Evolutionary conservation across 2,888 invertebrate genomes (phyloP), one percentile per base, ranked within the genome.

Genomic region (Pilophorus perplexus): DNA sequence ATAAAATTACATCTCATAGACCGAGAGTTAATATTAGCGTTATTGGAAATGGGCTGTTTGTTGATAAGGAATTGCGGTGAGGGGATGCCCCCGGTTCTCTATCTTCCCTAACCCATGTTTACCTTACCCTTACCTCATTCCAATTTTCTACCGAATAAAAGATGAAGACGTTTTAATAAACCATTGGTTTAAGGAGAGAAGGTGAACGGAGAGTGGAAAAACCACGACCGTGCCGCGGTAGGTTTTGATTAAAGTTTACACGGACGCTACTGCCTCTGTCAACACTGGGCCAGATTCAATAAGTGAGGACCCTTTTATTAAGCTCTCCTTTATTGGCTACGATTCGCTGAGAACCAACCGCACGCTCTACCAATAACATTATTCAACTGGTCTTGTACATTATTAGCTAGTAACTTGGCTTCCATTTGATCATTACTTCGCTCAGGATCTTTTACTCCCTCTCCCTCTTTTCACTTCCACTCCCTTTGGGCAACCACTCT

Each of bases 111-210:
- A 50, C 66, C 67, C 67, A 72, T 75, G 74, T 75, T 75, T 75
- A 72, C 74, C 73, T 75, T 75, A 74, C 74, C 72, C 75, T 75
- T 74, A 72, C 74, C 73, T 71, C 72, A 73, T 74, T 74, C 74
- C 74, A 74, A 74, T 75, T 75, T 75, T 75, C 74, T 74, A 74
- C 74, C 74, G 74, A 74, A 75, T 75, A 75, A 75, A 75, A 75
- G 75, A 75, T 74, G 74, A 75, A 75, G 74, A 75, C 74, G 75
- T 73, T 73, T 74, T 75, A 75, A 75, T 75, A 75, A 75, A 75
- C 74, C 73, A 72, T 72, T 72, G 72, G 72, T 73, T 73, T 73
- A 73, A 72, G 72, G 72, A 70, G 67, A 69, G 71, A 68, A 70
- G 70, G 72, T 69, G 71, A 70, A 67, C 64, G 44, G 69, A 71